Percentiles rank a stretch among this genome's conserved stretches.
phyloP scores from a whole-genome alignment of 2,797 vertebrate genomes.

The Oreortyx pictus region DNA sequence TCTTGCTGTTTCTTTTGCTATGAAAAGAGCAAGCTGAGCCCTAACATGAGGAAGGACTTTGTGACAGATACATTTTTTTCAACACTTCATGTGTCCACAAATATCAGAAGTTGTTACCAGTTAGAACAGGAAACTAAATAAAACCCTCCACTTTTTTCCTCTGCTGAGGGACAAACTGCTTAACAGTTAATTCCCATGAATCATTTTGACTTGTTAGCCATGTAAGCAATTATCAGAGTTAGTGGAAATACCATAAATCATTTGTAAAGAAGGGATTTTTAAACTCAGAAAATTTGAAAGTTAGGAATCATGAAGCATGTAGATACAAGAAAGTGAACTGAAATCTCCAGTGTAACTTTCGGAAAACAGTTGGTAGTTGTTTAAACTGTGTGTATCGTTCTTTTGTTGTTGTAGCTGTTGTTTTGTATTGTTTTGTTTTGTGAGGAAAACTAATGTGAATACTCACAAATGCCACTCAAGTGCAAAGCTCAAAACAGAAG shows the following conservation, averaged over 20 bases:
- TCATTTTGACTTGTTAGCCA: neutral
- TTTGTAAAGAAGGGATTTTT: neutral
- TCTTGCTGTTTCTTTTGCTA: neutral
- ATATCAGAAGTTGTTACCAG: neutral
- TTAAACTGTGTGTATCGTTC: neutral
- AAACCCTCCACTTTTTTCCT: neutral
- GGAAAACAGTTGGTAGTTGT: neutral
- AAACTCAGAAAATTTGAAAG: neutral
- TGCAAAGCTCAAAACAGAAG: conserved; percentile 18
- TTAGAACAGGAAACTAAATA: neutral
- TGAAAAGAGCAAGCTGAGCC: neutral
- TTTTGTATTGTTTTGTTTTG: neutral
- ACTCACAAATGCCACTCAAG: conserved; percentile 5
- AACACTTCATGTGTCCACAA: accelerated
- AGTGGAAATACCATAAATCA: neutral
- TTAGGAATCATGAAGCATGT: neutral
- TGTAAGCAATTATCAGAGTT: neutral
- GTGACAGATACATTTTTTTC: neutral
- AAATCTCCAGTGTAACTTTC: neutral
- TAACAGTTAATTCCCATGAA: neutral
- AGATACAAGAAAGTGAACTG: neutral
- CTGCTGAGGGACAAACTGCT: neutral
- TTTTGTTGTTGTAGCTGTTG: neutral
- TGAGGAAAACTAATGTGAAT: neutral
- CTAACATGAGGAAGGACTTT: neutral